Base-by-base conservation (phyloP, 23 tunicate species). In the Trididemnum nubilum region DNA sequence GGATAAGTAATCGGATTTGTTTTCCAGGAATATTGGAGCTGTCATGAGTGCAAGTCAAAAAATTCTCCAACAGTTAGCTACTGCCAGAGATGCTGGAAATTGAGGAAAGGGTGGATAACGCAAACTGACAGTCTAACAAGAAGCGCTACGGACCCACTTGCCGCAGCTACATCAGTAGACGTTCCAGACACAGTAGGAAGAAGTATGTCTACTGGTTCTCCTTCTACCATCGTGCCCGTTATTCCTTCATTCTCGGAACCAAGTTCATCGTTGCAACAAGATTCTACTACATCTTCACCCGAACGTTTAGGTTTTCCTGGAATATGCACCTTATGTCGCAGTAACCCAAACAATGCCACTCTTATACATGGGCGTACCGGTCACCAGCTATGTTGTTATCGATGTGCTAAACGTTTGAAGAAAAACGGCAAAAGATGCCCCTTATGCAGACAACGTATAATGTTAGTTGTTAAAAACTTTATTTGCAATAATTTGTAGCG, bases 1-100 rank as follows among this genome's bases (percentile, higher is more conserved):
- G 15, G 15, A 44, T 15, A 44, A 44, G 12, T 44, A 44, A 44
- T 44, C n/a, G n/a, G 54, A 22, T 61, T 61, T 12, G 22, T 61
- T 69, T 2, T 7, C 7, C 66, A 90, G 89, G 97, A 91, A 32
- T 79, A 76, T 29, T 91, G 97, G 97, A 36, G 37, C 0, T 91
- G 97, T 30, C 25, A 24, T n/a, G 97, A 81, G 38, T 91, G 97
- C 65, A 28, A 60, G 21, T 81, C 86, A 35, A 86, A 58, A 34
- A 91, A 91, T 34, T 23, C 84, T 0, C 97, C 97, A 27, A 91
- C 85, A 54, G 83, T 86, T 22, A 84, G 97, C 0, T 91, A 72
- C 59, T 91, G 97, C 65, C 81, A 76, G 33, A 70, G 97, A 2
- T 91, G 97, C 52, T 91, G 97, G 97, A 91, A 85, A 71, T 38